Percentiles rank a stretch among this genome's conserved stretches.
These are phyloP conservation scores for Phylloscopus whistleri DNA, from an alignment of 2,113 vertebrate species.

Conservation along the genomic window DNA sequence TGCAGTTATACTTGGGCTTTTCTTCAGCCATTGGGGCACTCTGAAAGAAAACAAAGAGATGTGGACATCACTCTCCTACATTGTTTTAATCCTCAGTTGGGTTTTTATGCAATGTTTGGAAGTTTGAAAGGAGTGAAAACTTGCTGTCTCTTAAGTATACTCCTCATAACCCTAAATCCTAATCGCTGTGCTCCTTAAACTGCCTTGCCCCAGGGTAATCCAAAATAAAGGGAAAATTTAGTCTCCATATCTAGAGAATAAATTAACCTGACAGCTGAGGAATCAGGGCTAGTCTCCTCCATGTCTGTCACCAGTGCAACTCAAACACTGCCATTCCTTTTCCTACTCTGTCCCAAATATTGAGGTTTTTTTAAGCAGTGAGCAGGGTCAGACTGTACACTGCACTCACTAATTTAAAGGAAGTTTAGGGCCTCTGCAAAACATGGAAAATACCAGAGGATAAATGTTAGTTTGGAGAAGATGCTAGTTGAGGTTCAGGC, in stretches of 20 bases:
- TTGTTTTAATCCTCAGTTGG: background rate
- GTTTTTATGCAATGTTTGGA: background rate
- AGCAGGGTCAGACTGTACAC: background rate
- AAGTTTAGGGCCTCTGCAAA: background rate
- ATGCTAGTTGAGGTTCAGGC: background rate
- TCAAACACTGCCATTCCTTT: background rate
- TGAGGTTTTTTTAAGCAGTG: background rate
- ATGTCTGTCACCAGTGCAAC: background rate
- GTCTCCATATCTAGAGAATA: background rate
- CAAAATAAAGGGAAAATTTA: background rate
- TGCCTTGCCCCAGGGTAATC: background rate
- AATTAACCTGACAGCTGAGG: background rate
- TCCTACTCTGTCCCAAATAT: background rate
- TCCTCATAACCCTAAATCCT: background rate
- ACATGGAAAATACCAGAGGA: background rate
- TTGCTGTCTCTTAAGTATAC: background rate
- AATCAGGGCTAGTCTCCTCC: background rate
- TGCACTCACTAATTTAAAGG: background rate
- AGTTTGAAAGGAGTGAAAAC: background rate
- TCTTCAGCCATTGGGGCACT: slow-evolving; percentile 17
- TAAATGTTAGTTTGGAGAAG: background rate
- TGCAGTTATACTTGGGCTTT: slow-evolving; percentile 66
- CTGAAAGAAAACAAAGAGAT: slow-evolving; percentile 33
- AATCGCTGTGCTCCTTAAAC: background rate
- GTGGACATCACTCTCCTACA: background rate